phyloP scores from a whole-genome alignment of 2,888 invertebrate species.

The Harmothoe impar region DNA sequence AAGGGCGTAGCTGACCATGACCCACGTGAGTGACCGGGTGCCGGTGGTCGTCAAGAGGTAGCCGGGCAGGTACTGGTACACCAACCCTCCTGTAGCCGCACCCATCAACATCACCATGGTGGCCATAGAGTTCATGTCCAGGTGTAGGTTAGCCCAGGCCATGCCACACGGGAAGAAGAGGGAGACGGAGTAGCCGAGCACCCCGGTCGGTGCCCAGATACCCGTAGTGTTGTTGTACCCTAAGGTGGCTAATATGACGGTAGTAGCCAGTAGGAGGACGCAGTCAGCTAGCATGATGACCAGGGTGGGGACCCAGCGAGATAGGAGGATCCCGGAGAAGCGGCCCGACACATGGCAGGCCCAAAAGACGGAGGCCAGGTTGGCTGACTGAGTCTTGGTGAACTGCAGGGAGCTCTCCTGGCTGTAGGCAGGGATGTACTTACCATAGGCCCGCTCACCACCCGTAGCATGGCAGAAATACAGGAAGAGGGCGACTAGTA shows the following conservation, averaged over 20 bases:
- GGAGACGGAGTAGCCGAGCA: constrained; percentile 73
- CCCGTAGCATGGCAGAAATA: constrained; percentile 74
- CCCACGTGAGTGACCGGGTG: constrained; percentile 71
- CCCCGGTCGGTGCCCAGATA: constrained; percentile 73
- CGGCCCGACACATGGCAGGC: constrained; percentile 74
- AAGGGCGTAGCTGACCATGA: constrained; percentile 70
- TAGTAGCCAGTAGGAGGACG: constrained; percentile 69
- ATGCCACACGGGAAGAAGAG: constrained; percentile 74
- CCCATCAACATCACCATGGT: constrained; percentile 73
- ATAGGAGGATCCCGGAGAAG: constrained; percentile 71
- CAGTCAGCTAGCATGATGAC: constrained; percentile 72
- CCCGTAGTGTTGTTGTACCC: constrained; percentile 68
- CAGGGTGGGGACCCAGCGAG: constrained; percentile 51
- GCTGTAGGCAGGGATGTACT: constrained; percentile 75
- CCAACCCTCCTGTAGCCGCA: constrained; percentile 72
- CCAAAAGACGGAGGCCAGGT: constrained; percentile 75
- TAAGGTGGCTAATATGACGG: constrained; percentile 71
- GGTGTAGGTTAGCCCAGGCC: constrained; percentile 74
- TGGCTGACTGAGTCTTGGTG: constrained; percentile 71
- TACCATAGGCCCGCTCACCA: constrained; percentile 73
- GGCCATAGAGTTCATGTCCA: constrained; percentile 74
- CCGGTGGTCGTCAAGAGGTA: constrained; percentile 73
- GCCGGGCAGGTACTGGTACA: constrained; percentile 73
- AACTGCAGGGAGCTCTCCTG: constrained; percentile 73
- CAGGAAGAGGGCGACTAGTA: constrained; percentile 72